Base-by-base conservation (phyloP, 2,888 invertebrate genomes). In the Xanthia icteritia region DNA sequence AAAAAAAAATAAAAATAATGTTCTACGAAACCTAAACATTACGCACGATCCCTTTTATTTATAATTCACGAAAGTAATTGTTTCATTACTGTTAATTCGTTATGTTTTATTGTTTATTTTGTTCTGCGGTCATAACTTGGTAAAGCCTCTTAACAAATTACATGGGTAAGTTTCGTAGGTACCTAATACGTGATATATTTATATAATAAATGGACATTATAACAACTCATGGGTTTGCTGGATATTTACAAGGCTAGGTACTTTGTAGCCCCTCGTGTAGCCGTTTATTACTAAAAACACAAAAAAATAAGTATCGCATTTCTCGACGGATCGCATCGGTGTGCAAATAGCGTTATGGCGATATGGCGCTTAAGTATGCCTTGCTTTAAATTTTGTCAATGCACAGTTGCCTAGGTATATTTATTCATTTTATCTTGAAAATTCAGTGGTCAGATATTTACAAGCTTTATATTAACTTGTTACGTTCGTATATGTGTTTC, bases 1-100 rank as follows among this genome's bases (percentile, higher is more conserved):
- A n/a, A n/a, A n/a, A n/a, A n/a, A n/a, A 9, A 63, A 76, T 23
- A 54, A 36, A 76, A 54, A 36, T 2, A 20, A 27, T 63, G 23
- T 51, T 51, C 9, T 39, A n/a, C n/a, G 23, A 76, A 76, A 42
- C 11, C 31, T 54, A 45, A 54, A 45, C 27, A 9, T 65, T 60
- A 23, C n/a, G 36, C 51, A 63, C 58, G 58, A 39, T 54, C 60
- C 15, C 54, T 65, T 65, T 64, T 73, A 73, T 73, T 73, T 68
- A 80, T 39, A 65, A 66, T 61, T 60, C 45, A 79, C 70, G 67
- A 71, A 81, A 67, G 39, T 63, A 67, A 77, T 82, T 66, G 73
- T 73, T 58, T 79, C 54, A 64, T 79, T 63, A 58, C 42, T 42
- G 45, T 67, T 79, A 64, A 51, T 73, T 73, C 51, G 13, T 72